phyloP scores from a whole-genome alignment of 2,888 invertebrate species.

The Polia nebulosa region DNA sequence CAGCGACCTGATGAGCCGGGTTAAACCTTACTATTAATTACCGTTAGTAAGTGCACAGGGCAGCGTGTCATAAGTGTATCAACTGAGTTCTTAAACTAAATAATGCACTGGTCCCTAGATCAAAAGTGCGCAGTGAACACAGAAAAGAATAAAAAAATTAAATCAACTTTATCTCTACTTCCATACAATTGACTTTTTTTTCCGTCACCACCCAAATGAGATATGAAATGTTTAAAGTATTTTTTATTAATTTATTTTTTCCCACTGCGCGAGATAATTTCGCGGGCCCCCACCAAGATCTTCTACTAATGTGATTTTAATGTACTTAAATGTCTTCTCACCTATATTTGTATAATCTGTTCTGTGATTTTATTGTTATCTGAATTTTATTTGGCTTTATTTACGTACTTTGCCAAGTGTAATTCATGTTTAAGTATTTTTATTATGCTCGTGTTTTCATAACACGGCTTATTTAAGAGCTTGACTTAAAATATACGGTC shows the following conservation, averaged over 20 bases:
- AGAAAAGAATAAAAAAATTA: conserved; percentile 53
- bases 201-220: conserved; percentile 78
- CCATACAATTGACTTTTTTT: conserved; percentile 88
- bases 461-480: conserved; percentile 55
- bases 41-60: conserved; percentile 25
- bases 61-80: not conserved
- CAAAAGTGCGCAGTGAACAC: conserved; percentile 31
- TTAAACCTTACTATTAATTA: conserved; percentile 61
- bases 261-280: conserved; percentile 85
- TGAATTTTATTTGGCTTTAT: conserved; percentile 67
- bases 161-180: conserved; percentile 80
- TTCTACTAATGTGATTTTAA: conserved; percentile 90
- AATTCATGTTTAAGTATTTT: conserved; percentile 64
- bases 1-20: conserved; percentile 63
- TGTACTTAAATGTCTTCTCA: conserved; percentile 87
- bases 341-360: conserved; percentile 84
- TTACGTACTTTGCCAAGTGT: conserved; percentile 65
- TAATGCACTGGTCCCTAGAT: not conserved
- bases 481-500: conserved; percentile 33
- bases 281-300: conserved; percentile 82
- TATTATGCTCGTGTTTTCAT: conserved; percentile 54
- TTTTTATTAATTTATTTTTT: conserved; percentile 87
- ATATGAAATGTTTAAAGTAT: conserved; percentile 82
- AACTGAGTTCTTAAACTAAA: not conserved
- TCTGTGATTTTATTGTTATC: conserved; percentile 74